Evolutionary conservation across 2,888 invertebrate species (phyloP), one percentile per base, ranked within the genome.

Genomic region (Pilophorus perplexus): DNA sequence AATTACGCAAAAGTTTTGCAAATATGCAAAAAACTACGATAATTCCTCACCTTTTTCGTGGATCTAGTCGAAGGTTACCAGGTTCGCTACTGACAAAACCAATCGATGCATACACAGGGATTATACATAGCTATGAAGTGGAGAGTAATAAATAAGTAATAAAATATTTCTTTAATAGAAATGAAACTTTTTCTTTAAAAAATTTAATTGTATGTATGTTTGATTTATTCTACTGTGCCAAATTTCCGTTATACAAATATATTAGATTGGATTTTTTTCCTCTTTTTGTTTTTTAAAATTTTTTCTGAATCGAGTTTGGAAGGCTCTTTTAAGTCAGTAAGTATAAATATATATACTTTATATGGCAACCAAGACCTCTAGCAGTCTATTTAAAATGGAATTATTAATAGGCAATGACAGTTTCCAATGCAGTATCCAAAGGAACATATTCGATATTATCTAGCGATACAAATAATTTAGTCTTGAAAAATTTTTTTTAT

Each of bases 301-400:
- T 38, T 59, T 55, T 40, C 25, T 22, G 44, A 65, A 42, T 33
- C 54, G 37, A 38, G 48, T 50, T 64, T 65, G 65, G 65, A 65
- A 65, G 65, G 65, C 55, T 65, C 42, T 25, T 42, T 54, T 65
- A 59, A 59, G 59, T 59, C 59, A 38, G 42, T 42, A 54, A 54
- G 54, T 65, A 65, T 50, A 65, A 65, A 65, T 65, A 65, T 65
- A 65, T 46, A 62, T 62, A 62, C 62, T 46, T 62, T 62, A 33
- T 66, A 68, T 66, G 66, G 68, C 68, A 66, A 66, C 66, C 68
- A 68, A 66, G 68, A 68, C 66, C 65, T 57, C 33, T 48, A 66
- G 66, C 68, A 68, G 68, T 68, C 68, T 68, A 68, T 68, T 64
- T 25, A 62, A 68, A 42, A 68, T 66, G 68, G 68, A 68, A 68